Evolutionary conservation across 2,113 vertebrate genomes (phyloP), one percentile per base, ranked within the genome.

Genomic region (Entomyzon cyanotis): DNA sequence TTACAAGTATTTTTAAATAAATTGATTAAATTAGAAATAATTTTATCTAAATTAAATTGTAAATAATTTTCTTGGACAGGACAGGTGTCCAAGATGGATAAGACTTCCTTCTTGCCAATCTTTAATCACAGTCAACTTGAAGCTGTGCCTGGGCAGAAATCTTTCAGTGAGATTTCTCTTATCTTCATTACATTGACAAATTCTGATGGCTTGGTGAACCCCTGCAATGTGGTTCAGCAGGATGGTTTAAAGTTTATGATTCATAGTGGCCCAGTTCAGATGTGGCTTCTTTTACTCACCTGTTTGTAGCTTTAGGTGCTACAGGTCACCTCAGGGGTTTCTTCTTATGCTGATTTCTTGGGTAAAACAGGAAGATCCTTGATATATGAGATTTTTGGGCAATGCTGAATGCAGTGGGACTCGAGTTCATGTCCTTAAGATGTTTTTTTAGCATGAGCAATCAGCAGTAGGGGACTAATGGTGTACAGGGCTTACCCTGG

Each of bases 401-500:
- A 77, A 20, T 24, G 25, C 46, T 20, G 47, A 89, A 44, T 47
- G 53, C 7, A 73, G 41, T n/a, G 27, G 8, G 17, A 10, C 23
- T 68, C 5, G 6, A 41, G 31, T 17, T 88, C 25, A 15, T 27
- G 13, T 20, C 17, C n/a, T 62, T 4, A 2, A 47, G 30, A 18
- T 27, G 16, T 47, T 91, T 85, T 58, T 39, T 17, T 4, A 67
- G 17, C 35, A 46, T 11, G 6, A 87, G 31, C 14, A 74, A 31
- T 23, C 58, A 79, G 23, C 33, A 24, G 15, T 9, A 81, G 24
- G 0, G 0, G 28, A 18, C 2, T 87, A 16, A 46, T 13, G 5
- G 7, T 35, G 42, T 13, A 15, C 15, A 28, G 33, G 25, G 9
- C 24, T 65, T 53, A 46, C 19, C 11, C 27, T 24, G 22, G 20